Conservation (phyloP, 1,140 invertebrate genomes). For the Holotrichia oblita region DNA sequence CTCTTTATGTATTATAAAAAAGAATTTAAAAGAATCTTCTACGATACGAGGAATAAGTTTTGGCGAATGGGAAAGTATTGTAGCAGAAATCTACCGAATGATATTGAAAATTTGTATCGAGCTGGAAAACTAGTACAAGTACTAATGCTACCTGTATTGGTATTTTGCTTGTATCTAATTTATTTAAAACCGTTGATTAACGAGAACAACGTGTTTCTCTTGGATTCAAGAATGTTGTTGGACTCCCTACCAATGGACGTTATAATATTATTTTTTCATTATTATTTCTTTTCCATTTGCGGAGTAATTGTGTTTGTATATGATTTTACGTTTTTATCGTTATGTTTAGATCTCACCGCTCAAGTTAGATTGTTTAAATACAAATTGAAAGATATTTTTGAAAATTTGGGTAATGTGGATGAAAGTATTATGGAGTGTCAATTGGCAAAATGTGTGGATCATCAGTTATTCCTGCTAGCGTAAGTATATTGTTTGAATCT, state of each 20-base stretch:
- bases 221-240: background rate
- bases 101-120: background rate
- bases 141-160: background rate
- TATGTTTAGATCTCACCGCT: background rate
- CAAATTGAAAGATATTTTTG: background rate
- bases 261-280: background rate
- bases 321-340: background rate
- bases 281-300: background rate
- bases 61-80: no score
- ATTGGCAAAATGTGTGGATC: background rate
- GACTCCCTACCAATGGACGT: background rate
- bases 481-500: background rate
- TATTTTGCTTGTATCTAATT: background rate
- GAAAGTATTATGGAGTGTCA: background rate
- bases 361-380: conserved; percentile 7
- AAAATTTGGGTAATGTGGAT: background rate
- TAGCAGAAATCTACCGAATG: background rate
- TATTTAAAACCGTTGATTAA: background rate
- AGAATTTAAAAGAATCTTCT: background rate
- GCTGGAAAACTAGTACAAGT: background rate
- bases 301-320: background rate
- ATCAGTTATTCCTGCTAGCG: background rate
- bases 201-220: background rate
- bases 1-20: background rate
- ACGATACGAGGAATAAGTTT: background rate